Conservation (phyloP, 2,888 invertebrate species). For the Rhopalosiphum nymphaeae region DNA sequence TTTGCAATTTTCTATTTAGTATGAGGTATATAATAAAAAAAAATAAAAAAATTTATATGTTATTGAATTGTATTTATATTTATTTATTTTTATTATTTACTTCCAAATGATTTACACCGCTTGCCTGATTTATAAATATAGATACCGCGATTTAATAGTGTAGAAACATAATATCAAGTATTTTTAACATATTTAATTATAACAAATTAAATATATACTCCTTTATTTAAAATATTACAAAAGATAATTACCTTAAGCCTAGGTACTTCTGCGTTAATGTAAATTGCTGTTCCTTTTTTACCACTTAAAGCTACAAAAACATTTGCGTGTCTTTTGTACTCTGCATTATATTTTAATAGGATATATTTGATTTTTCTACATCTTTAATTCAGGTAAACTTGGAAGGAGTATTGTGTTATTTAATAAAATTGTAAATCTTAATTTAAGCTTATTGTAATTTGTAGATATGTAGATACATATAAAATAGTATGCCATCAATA, state of each 20-base stretch:
- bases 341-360: not conserved
- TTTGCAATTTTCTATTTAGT: not conserved
- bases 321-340: constrained; percentile 8
- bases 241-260: constrained; percentile 12
- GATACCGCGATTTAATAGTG: not conserved
- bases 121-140: not conserved
- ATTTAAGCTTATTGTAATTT: not conserved
- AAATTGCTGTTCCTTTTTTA: constrained; percentile 3
- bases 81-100: not conserved
- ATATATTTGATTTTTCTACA: not conserved
- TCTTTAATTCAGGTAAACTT: not conserved
- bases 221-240: constrained; percentile 6
- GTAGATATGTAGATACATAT: not conserved
- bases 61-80: not conserved
- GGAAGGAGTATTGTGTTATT: not conserved
- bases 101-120: not conserved
- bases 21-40: not conserved
- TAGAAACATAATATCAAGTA: not conserved
- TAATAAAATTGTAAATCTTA: not conserved
- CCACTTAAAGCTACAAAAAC: not conserved
- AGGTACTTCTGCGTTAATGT: not conserved
- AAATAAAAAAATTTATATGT: not conserved
- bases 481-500: not conserved
- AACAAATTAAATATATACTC: not conserved
- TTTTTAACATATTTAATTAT: not conserved